Conservation (phyloP, 2,113 vertebrate genomes). For the Orycteropus afer region DNA sequence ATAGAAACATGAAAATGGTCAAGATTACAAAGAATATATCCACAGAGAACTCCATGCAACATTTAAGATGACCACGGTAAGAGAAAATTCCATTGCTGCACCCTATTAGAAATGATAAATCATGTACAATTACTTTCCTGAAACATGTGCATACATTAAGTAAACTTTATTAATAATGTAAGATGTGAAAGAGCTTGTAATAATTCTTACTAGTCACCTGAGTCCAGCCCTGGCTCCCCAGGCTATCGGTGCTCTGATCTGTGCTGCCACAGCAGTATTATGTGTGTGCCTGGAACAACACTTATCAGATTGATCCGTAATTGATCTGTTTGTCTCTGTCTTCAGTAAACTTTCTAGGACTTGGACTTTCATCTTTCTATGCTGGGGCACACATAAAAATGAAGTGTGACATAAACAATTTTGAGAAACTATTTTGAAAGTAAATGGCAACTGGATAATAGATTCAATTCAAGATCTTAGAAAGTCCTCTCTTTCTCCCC, state of each 20-base stretch:
- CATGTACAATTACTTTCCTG: neutral
- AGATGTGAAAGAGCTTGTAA: neutral
- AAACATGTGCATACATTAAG: neutral
- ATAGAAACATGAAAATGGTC: neutral
- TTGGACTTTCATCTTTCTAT: neutral
- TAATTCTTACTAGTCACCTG: neutral
- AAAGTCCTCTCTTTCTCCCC: neutral
- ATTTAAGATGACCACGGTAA: neutral
- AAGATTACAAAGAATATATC: neutral
- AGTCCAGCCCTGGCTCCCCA: neutral
- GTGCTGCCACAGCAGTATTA: neutral
- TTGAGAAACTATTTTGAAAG: constrained; percentile 11
- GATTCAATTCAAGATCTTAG: neutral
- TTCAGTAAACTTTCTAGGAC: constrained; percentile 24
- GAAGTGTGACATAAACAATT: neutral
- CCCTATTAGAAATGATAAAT: neutral
- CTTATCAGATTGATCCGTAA: neutral
- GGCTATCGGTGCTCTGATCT: neutral
- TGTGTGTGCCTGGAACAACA: neutral
- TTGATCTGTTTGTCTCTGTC: neutral
- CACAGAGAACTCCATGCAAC: neutral
- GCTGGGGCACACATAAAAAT: neutral
- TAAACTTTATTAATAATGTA: neutral
- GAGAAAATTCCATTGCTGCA: neutral
- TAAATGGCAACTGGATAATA: neutral